These are phyloP conservation scores for Parus major DNA, from an alignment of 2,113 vertebrate genomes.

Conservation along the genomic window DNA sequence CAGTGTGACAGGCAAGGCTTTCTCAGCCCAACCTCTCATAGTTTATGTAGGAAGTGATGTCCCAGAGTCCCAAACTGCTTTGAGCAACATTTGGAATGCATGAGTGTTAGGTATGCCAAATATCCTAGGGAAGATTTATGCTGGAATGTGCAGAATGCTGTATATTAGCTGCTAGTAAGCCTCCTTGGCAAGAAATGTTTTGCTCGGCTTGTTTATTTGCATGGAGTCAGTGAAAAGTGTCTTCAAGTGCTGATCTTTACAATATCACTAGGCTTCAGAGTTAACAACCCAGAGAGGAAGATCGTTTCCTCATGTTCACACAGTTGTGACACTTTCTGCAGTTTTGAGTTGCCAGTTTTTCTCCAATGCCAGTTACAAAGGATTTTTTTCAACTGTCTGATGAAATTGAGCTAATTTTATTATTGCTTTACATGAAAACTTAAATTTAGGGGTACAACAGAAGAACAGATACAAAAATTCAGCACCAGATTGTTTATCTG, in stretches of 20 bases:
- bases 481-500: background rate
- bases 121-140: background rate
- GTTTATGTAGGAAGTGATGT: background rate
- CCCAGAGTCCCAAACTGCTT: constrained; percentile 9
- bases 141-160: constrained; percentile 28
- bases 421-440: background rate
- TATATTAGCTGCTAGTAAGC: constrained; percentile 35
- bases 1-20: constrained; percentile 29
- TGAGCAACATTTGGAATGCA: background rate
- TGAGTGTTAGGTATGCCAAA: background rate
- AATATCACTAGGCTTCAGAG: background rate
- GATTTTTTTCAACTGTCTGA: background rate
- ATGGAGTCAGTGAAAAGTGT: background rate
- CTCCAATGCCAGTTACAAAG: background rate
- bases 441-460: background rate
- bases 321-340: background rate
- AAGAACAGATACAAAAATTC: background rate
- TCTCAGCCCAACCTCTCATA: background rate
- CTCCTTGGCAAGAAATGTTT: background rate
- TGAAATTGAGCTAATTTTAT: background rate
- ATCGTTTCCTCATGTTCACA: background rate
- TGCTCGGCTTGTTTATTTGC: background rate
- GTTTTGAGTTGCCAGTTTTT: background rate
- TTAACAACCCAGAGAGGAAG: background rate
- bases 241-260: background rate